These are phyloP conservation scores for Temnopleurus reevesii DNA, from an alignment of 53 echinoderm and acorn worm species.

Conservation along the genomic window DNA sequence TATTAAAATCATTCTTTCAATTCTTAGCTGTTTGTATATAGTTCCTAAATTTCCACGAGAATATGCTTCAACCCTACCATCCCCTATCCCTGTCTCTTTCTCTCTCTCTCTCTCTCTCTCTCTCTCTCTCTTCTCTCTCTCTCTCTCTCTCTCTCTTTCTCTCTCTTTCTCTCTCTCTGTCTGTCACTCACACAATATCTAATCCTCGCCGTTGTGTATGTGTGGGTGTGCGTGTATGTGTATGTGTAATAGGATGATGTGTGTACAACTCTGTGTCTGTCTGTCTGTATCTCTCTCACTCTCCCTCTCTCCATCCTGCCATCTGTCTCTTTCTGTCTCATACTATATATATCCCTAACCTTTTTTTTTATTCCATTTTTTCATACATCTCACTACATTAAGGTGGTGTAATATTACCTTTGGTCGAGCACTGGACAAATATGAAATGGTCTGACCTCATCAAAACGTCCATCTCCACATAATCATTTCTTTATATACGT, in stretches of 20 bases:
- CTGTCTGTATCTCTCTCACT: background rate
- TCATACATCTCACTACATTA: background rate
- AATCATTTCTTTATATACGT: background rate
- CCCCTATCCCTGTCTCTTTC: background rate
- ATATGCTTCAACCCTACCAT: too few species aligned
- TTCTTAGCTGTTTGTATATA: too few species aligned
- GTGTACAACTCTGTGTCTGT: background rate
- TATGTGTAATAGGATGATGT: background rate
- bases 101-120: background rate
- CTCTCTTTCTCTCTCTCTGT: background rate
- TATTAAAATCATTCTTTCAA: too few species aligned
- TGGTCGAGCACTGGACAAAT: background rate
- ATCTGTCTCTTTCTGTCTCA: background rate
- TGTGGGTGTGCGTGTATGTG: too few species aligned
- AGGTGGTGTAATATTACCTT: background rate
- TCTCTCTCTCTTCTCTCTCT: too few species aligned
- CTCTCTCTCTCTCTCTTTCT: background rate
- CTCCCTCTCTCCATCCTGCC: background rate
- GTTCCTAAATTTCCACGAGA: too few species aligned
- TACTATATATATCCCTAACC: background rate
- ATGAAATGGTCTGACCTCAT: background rate
- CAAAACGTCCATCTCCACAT: background rate
- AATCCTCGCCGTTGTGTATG: too few species aligned
- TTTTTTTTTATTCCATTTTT: background rate
- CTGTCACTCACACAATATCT: background rate